Evolutionary conservation across 2,113 vertebrate species (phyloP).

Genomic region (Podarcis cretensis): DNA sequence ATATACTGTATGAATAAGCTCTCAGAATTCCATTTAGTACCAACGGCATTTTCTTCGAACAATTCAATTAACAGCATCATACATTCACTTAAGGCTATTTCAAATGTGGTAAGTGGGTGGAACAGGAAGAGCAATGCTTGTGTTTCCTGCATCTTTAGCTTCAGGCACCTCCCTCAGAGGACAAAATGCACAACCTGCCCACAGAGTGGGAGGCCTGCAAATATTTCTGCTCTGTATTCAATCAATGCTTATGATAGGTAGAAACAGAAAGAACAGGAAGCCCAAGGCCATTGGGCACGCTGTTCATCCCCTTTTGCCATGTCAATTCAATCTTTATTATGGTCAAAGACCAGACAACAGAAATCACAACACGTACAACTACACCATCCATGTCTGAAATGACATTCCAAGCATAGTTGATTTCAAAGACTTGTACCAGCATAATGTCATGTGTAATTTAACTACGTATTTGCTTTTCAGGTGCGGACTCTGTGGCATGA

Average conservation of each 20-base stretch:
- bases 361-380: no score
- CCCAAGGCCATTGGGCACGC: background rate
- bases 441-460: constrained; percentile 3
- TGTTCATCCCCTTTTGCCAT: background rate
- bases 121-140: background rate
- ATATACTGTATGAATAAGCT: background rate
- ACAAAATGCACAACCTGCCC: background rate
- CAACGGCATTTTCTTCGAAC: background rate
- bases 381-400: background rate
- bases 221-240: background rate
- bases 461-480: constrained; percentile 63
- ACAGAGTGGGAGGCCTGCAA: background rate
- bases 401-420: background rate
- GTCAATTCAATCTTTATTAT: no score
- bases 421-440: background rate
- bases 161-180: background rate
- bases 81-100: background rate
- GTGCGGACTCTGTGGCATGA: constrained; percentile 98
- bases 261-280: background rate
- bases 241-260: background rate
- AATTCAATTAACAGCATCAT: background rate
- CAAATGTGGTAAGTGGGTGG: background rate
- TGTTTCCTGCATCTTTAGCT: background rate
- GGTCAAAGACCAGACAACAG: no score
- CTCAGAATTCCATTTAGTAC: background rate